Evolutionary conservation across 1,140 invertebrate species (phyloP).

Genomic region (Orius insidiosus): DNA sequence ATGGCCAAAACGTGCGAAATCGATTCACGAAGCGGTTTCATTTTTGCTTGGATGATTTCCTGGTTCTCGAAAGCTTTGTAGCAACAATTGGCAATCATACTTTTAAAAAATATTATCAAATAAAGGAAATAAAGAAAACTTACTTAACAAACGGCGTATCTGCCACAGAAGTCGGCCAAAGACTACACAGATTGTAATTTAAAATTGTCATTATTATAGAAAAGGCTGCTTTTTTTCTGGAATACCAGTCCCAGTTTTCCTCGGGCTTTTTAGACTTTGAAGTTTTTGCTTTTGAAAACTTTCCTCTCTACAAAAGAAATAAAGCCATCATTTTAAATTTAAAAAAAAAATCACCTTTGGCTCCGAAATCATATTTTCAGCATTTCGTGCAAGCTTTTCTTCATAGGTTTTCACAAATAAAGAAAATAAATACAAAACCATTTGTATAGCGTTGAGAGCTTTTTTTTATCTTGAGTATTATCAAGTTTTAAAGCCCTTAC

Average conservation of each 20-base stretch:
- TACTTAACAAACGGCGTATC: conserved; percentile 73
- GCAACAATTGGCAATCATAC: conserved; percentile 50
- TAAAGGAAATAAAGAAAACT: conserved; percentile 24
- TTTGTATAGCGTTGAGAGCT: conserved; percentile 18
- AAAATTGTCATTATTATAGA: conserved; percentile 42
- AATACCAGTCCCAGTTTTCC: conserved; percentile 35
- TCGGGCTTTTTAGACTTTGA: conserved; percentile 24
- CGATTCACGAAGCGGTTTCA: conserved; percentile 45
- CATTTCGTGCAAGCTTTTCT: conserved; percentile 10
- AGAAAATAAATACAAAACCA: conserved; percentile 18
- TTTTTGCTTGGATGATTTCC: conserved; percentile 26
- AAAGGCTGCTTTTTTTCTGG: conserved; percentile 37
- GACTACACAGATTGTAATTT: conserved; percentile 46
- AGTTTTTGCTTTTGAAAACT: conserved; percentile 20
- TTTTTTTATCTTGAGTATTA: conserved; percentile 3
- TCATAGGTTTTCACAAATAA: conserved; percentile 12
- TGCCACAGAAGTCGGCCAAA: conserved; percentile 65
- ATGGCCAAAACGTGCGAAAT: conserved; percentile 61
- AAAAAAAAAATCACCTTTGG: conserved; percentile 14
- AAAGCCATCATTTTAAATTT: conserved; percentile 14
- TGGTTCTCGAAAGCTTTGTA: conserved; percentile 21
- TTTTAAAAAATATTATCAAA: too few relatives aligned
- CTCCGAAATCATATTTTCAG: conserved; percentile 12
- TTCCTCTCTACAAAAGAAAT: conserved; percentile 18
- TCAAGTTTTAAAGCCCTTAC: conserved; percentile 8